phyloP scores from a whole-genome alignment of 2,113 vertebrate genomes.

The Gadus macrocephalus region DNA sequence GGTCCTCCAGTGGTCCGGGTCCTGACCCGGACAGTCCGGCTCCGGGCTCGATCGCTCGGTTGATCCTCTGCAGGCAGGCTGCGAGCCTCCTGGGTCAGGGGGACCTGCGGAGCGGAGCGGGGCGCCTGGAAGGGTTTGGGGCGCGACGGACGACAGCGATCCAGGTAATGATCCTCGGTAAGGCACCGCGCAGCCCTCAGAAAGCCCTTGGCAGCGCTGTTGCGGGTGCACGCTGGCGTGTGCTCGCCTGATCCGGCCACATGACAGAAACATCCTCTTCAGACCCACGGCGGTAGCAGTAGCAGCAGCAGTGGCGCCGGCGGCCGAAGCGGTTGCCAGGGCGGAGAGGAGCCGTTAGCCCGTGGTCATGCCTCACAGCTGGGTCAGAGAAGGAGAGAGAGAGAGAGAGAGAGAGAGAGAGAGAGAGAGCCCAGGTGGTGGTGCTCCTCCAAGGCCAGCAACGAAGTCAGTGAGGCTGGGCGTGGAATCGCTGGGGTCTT shows the following conservation, averaged over 20 bases:
- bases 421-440: slow-evolving; percentile 17
- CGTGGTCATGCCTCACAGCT: slow-evolving; percentile 44
- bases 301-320: not conserved
- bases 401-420: slow-evolving; percentile 19
- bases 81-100: not conserved
- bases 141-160: slow-evolving; percentile 12
- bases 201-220: slow-evolving; percentile 34
- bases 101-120: not conserved
- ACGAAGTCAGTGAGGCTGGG: slow-evolving; percentile 21
- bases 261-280: slow-evolving; percentile 61
- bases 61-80: not conserved
- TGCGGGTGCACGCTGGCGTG: slow-evolving; percentile 25
- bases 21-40: slow-evolving; percentile 16
- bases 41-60: too few relatives aligned
- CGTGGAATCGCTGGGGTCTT: slow-evolving; percentile 46
- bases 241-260: slow-evolving; percentile 41
- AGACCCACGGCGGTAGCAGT: slow-evolving; percentile 11
- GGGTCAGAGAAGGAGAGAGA: slow-evolving; percentile 32
- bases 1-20: slow-evolving; percentile 42
- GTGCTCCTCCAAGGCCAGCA: slow-evolving; percentile 29
- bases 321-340: slow-evolving; percentile 5
- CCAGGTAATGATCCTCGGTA: too few relatives aligned
- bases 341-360: slow-evolving; percentile 21
- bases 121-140: slow-evolving; percentile 23
- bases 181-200: slow-evolving; percentile 50